Base-by-base conservation (phyloP, 1,140 invertebrate species). In the Heliconius congener region DNA sequence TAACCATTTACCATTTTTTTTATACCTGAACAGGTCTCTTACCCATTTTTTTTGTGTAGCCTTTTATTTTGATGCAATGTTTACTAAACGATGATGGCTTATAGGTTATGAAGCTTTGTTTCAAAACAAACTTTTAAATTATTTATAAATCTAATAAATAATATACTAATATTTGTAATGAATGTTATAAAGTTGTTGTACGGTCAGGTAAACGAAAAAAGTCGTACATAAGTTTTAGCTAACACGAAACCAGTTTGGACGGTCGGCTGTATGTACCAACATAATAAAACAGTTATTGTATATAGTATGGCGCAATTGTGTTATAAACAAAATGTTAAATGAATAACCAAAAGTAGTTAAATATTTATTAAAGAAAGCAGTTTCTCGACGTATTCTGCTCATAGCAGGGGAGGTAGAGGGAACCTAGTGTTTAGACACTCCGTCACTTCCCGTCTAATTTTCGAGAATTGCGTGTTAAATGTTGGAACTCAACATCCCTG, bases 21-120 rank as follows among this genome's bases (percentile, higher is more conserved):
- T 84, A 27, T 19, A 83, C 87, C 81, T 86, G 84, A 91, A 81
- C 90, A 92, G 89, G 90, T 92, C 86, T 88, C 81, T 88, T 90
- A 93, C 90, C 91, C 91, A 88, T 91, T 93, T 91, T 52, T 92
- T 91, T 90, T 92, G 82, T 80, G 84, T 46, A 85, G 83, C 79
- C 80, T 87, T 90, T 87, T 89, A 91, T 88, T 91, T 88, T 89
- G 90, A 23, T 88, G 90, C 55, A 60, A 92, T 90, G 85, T 89
- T 88, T 88, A 85, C 81, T 79, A 88, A 88, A 90, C 88, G 16
- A 52, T 52, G 83, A 89, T 88, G 71, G 77, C 73, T 74, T 83
- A 30, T 78, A 82, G 81, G 78, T 80, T 82, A 80, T 73, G 52
- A 39, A 30, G 77, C 77, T 79, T 75, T 79, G 74, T 75, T 79